Base-by-base conservation (phyloP, 2,113 vertebrate species). In the Alligator mississippiensis region DNA sequence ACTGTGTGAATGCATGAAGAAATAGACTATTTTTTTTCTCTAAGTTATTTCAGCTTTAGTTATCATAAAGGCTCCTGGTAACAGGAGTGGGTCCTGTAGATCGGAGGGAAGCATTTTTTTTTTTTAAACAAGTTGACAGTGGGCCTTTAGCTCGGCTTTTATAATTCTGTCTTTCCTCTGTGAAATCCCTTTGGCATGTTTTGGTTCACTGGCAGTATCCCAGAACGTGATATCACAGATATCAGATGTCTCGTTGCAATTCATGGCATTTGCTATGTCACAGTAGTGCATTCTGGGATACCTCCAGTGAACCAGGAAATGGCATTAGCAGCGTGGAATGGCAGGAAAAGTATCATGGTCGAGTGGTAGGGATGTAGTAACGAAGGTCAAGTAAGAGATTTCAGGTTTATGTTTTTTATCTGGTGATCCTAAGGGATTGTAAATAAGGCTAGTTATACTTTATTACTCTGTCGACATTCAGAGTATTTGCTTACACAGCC, bases 121-220 rank as follows among this genome's bases (percentile, higher is more conserved):
- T 47, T n/a, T 75, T 58, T 80, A 84, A 34, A 14, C 47, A 30
- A 54, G 81, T 47, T 92, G 86, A 82, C n/a, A 59, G 55, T 80
- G 38, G 64, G 61, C 90, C 89, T 93, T 94, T 25, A 82, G 82
- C 80, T 87, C 81, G 77, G 77, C 80, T 90, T 95, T n/a, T 92
- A 34, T 79, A 91, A 93, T 93, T 93, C 91, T 87, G 74, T 15
- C 75, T 90, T 93, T 94, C 84, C 94, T 93, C 95, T 80, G 64
- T 59, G n/a, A 94, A 95, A 92, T 90, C 93, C 95, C 94, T 87
- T 90, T 93, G 96, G 92, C 84, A 11, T 57, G 90, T 85, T 25
- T 82, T 57, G 90, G 88, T 54, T 94, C 70, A 13, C 87, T 96
- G 95, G 96, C 96, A 93, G 62, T 18, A 4, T 84, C 94, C 93